Base-by-base conservation (phyloP, 2,797 vertebrate genomes). In the Eupleurogrammus muticus region DNA sequence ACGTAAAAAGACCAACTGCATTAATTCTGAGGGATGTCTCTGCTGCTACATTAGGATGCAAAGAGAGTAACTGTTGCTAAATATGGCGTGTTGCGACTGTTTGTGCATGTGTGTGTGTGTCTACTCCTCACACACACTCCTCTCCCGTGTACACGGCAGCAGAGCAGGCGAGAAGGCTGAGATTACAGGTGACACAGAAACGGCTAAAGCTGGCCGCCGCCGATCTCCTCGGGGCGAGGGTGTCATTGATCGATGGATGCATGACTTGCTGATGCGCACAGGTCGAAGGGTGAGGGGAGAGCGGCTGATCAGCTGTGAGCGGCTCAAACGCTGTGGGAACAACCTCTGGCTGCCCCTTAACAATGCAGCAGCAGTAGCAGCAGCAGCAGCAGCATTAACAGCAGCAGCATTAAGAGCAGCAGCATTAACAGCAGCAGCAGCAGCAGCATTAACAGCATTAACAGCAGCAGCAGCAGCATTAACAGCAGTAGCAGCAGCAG, bases 181-280 rank as follows among this genome's bases (percentile, higher is more conserved):
- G 75, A 83, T 80, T 80, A 85, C 84, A 69, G 86, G 81, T 79
- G 90, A 88, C 86, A 82, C 76, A 68, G 61, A 87, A 86, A 77
- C 81, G 17, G 66, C 82, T 84, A 87, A 81, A 86, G 86, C 76
- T 75, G 87, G 85, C 77, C 49, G 65, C 77, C 49, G 65, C 86
- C 84, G 86, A 87, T 88, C 86, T 87, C 82, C 83, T 87, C 84
- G 63, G 77, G 85, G 75, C 60, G 50, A 24, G 42, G 53, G 36
- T 62, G 90, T 72, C 82, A 69, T 58, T 89, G 89, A 91, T 75
- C 87, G 91, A 91, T 90, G 76, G 86, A 75, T 6, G 52, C 68
- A n/a, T 46, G 23, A 78, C 66, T 77, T 78, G 88, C 91, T 88
- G 89, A 87, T 80, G 81, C 28, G 5, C 68, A 68, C 70, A 79